A percentile compares a stretch with the other conserved stretches of the same genome.
Evolutionary conservation across 2,113 vertebrate genomes (phyloP).

Genomic region (Grammomys dolichurus): DNA sequence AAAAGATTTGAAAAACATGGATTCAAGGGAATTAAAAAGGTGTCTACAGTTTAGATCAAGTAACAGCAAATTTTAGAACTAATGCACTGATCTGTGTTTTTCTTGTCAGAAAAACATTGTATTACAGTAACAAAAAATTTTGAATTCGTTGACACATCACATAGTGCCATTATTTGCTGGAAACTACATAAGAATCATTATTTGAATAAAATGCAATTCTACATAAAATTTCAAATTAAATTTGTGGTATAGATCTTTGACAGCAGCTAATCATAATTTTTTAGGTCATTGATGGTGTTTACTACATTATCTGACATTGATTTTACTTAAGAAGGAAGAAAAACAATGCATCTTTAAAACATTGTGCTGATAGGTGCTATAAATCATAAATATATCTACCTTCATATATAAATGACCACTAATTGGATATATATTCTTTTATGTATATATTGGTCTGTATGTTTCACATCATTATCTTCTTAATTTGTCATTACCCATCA

Average conservation of each 20-base stretch:
- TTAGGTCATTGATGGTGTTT: neutral
- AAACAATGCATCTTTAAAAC: neutral
- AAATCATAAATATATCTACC: neutral
- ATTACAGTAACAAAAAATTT: neutral
- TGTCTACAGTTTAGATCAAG: conserved; percentile 17
- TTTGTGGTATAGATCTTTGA: neutral
- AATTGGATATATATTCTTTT: neutral
- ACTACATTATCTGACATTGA: neutral
- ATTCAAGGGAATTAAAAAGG: conserved; percentile 49
- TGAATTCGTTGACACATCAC: neutral
- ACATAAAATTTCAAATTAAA: neutral
- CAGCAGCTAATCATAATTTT: neutral
- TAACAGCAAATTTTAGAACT: neutral
- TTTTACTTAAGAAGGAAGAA: neutral
- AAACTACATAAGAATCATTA: neutral
- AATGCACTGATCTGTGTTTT: neutral
- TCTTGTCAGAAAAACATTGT: neutral
- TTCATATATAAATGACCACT: neutral
- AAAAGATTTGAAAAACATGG: conserved; percentile 22
- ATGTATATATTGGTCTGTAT: neutral
- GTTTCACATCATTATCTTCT: neutral
- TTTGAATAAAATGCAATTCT: conserved; percentile 14
- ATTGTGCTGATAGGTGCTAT: neutral
- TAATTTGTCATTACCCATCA: neutral
- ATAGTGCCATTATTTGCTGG: conserved; percentile 21